Percentiles rank a stretch among this genome's conserved stretches.
Conservation (phyloP, 1,140 invertebrate species). For the Philaenus spumarius region DNA sequence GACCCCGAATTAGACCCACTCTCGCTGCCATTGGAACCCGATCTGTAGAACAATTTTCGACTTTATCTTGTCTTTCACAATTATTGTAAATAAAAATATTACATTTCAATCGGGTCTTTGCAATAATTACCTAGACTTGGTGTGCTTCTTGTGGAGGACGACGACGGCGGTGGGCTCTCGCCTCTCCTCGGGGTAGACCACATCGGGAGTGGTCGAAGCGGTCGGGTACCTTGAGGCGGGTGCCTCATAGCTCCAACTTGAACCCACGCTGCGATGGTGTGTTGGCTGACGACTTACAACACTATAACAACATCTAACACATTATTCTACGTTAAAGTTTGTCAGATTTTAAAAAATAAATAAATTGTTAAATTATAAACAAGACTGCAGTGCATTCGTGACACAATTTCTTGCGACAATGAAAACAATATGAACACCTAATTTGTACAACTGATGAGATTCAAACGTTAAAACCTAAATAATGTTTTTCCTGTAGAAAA, state of each 20-base stretch:
- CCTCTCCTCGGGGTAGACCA: slow-evolving; percentile 31
- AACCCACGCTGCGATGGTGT: slow-evolving; percentile 27
- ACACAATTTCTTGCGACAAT: too few species aligned
- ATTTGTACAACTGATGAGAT: too few species aligned
- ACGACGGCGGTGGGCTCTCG: slow-evolving; percentile 29
- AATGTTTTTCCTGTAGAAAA: too few species aligned
- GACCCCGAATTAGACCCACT: slow-evolving; percentile 40
- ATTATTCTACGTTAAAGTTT: neutral
- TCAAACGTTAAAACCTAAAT: too few species aligned
- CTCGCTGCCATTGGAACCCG: slow-evolving; percentile 35
- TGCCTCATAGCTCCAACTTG: slow-evolving; percentile 35
- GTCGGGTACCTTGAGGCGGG: slow-evolving; percentile 28
- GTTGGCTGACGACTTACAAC: slow-evolving; percentile 15
- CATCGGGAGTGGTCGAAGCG: slow-evolving; percentile 30
- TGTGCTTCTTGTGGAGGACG: slow-evolving; percentile 39
- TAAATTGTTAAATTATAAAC: too few species aligned
- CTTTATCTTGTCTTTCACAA: neutral
- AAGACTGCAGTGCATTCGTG: too few species aligned
- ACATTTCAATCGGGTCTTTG: neutral
- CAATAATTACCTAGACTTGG: slow-evolving; percentile 42
- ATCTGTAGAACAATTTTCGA: slow-evolving; percentile 21
- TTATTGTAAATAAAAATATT: neutral
- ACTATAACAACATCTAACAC: slow-evolving; percentile 1
- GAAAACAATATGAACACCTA: too few species aligned
- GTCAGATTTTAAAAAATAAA: neutral